Evolutionary conservation across 2,113 vertebrate species (phyloP), one percentile per base, ranked within the genome.

Genomic region (Holacanthus passer): DNA sequence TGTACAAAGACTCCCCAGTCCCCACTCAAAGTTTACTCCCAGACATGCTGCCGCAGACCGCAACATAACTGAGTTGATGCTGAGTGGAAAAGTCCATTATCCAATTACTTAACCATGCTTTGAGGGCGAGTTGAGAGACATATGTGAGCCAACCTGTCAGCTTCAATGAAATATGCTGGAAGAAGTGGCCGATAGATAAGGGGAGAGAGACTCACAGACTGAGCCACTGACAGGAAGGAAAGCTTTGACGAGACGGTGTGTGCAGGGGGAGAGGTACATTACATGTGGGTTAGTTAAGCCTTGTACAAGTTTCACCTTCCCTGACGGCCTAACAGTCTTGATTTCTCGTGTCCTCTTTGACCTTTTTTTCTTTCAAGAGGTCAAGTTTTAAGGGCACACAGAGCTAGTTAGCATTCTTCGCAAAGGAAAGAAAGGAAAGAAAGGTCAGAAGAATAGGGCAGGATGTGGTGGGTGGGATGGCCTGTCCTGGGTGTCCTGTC

Each of bases 81-180:
- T 78, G 88, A 91, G 87, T 82, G 87, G 87, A 89, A 93, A 88
- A 87, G 83, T 88, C 84, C 72, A 86, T 92, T 83, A 89, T 90
- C 88, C 79, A 90, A 93, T 91, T 89, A 90, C 83, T 85, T 73
- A 85, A 90, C 83, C 85, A 73, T 55, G 77, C 73, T 85, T 70
- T 84, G 87, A 90, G 92, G 77, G 80, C 1, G 84, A 89, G 88
- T 78, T 85, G 88, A 91, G 84, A 91, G 88, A 91, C 85, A 60
- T 17, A 73, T 84, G 86, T 82, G 89, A 93, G 89, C 88, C 85
- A 91, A 88, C 78, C 86, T 88, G 86, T 90, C 87, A 82, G 24
- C 84, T 76, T 88, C 82, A 62, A 84, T 84, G 77, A 90, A 86
- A 79, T 78, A 83, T 78, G 82, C 58, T 82, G 81, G 82, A 87